phyloP scores from a whole-genome alignment of 2,113 vertebrate species.

The Tupaia tana region DNA sequence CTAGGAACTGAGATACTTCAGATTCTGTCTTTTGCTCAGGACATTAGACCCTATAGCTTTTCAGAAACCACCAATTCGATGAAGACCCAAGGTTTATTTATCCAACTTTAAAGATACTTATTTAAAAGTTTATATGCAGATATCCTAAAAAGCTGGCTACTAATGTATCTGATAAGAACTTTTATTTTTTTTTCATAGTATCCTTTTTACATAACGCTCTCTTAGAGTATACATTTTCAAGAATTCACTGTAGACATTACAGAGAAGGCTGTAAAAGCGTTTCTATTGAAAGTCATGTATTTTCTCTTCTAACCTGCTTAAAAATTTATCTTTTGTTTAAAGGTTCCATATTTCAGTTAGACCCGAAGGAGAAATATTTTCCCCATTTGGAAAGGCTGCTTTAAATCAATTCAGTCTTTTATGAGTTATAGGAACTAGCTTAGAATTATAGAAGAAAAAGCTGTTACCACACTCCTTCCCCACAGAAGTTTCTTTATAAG shows the following conservation, averaged over 20 bases:
- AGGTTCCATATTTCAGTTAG: slow-evolving; percentile 40
- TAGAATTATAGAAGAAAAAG: slow-evolving; percentile 12
- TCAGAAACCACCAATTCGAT: slow-evolving; percentile 5
- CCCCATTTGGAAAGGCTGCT: slow-evolving; percentile 48
- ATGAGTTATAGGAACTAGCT: slow-evolving; percentile 20
- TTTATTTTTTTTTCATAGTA: slow-evolving; percentile 38
- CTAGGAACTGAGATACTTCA: neutral
- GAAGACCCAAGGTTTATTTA: neutral
- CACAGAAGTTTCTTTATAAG: slow-evolving; percentile 20
- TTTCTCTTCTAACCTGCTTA: slow-evolving; percentile 58
- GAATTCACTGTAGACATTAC: neutral
- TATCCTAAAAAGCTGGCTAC: slow-evolving; percentile 35
- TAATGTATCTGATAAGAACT: slow-evolving; percentile 18
- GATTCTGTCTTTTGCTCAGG: neutral
- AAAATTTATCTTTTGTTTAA: slow-evolving; percentile 65
- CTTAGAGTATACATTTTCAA: slow-evolving; percentile 33
- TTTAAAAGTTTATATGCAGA: slow-evolving; percentile 23
- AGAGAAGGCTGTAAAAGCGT: slow-evolving; percentile 36
- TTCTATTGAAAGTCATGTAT: slow-evolving; percentile 29
- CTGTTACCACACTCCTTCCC: neutral
- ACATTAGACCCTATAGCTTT: neutral
- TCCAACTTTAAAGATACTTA: neutral
- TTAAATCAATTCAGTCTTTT: slow-evolving; percentile 63
- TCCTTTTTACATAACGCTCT: slow-evolving; percentile 17
- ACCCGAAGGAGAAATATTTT: slow-evolving; percentile 29